phyloP scores from a whole-genome alignment of 2,113 vertebrate genomes.

The Oceanites oceanicus region DNA sequence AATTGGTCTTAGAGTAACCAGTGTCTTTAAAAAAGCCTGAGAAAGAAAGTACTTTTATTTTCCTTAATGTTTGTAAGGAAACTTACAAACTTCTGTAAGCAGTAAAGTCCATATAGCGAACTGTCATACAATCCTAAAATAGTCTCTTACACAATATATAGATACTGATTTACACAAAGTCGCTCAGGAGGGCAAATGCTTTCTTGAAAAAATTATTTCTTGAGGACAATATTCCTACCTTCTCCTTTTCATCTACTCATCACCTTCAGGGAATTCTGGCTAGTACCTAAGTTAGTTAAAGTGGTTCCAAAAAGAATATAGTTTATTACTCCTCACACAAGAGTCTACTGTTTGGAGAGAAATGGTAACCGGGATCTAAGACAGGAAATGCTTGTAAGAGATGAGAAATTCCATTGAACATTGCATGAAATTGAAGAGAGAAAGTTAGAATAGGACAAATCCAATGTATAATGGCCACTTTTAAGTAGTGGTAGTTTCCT shows the following conservation, averaged over 20 bases:
- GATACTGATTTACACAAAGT: not conserved
- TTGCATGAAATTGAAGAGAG: not conserved
- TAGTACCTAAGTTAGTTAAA: not conserved
- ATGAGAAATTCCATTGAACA: not conserved
- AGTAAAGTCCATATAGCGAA: not conserved
- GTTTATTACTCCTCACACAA: not conserved
- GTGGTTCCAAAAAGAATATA: not conserved
- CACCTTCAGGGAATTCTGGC: not conserved
- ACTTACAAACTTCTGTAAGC: not conserved
- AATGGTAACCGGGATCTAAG: not conserved
- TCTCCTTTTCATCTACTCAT: conserved; percentile 8
- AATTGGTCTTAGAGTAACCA: not conserved
- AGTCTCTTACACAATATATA: not conserved
- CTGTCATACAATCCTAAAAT: not conserved
- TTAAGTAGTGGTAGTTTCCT: not conserved
- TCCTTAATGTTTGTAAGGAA: not conserved
- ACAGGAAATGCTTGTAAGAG: not conserved
- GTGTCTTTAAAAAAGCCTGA: not conserved
- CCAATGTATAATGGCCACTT: not conserved
- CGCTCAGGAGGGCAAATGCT: not conserved
- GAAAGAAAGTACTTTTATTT: not conserved
- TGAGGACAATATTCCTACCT: not conserved
- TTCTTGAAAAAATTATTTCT: conserved; percentile 17
- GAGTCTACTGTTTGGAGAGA: not conserved
- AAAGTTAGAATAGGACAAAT: not conserved